These are phyloP conservation scores for Leptinotarsa peninsularis DNA, from an alignment of 2,888 invertebrate genomes.

Conservation along the genomic window DNA sequence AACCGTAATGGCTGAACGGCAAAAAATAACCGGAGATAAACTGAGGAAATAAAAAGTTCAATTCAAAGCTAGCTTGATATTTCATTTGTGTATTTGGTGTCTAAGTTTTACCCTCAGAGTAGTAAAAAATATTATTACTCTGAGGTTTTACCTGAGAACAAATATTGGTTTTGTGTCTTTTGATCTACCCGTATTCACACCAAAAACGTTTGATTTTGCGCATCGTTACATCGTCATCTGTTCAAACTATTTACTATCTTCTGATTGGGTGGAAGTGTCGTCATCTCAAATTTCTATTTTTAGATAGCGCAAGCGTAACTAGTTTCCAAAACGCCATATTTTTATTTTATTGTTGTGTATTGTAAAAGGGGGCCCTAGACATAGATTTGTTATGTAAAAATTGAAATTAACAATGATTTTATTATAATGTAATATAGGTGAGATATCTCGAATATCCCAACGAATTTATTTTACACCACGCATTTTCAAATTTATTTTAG, in stretches of 20 bases:
- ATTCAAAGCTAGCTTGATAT: too few relatives aligned
- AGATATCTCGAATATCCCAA: background rate
- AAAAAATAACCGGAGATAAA: too few relatives aligned
- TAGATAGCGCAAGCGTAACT: slow-evolving; percentile 63
- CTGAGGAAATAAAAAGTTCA: too few relatives aligned
- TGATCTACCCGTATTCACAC: background rate
- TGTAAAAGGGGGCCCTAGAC: slow-evolving; percentile 35
- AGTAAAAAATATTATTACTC: too few relatives aligned
- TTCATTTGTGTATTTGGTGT: too few relatives aligned
- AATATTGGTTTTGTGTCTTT: background rate
- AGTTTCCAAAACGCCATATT: slow-evolving; percentile 64
- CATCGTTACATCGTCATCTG: slow-evolving; percentile 16
- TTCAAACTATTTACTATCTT: slow-evolving; percentile 1
- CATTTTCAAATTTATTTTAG: slow-evolving; percentile 35
- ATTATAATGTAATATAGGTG: slow-evolving; percentile 43
- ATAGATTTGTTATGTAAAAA: slow-evolving; percentile 49
- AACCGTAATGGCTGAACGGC: too few relatives aligned
- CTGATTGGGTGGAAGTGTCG: slow-evolving; percentile 61
- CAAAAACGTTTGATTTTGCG: background rate
- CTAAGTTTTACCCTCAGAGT: too few relatives aligned
- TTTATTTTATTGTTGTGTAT: slow-evolving; percentile 62
- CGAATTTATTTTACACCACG: slow-evolving; percentile 13
- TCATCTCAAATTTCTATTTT: slow-evolving; percentile 62
- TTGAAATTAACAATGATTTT: slow-evolving; percentile 44
- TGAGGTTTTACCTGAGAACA: too few relatives aligned